A percentile compares a stretch with the other conserved stretches of the same genome.
Evolutionary conservation across 64 coral and sea anemone genomes (phyloP).

Genomic region (Porites australiensis): DNA sequence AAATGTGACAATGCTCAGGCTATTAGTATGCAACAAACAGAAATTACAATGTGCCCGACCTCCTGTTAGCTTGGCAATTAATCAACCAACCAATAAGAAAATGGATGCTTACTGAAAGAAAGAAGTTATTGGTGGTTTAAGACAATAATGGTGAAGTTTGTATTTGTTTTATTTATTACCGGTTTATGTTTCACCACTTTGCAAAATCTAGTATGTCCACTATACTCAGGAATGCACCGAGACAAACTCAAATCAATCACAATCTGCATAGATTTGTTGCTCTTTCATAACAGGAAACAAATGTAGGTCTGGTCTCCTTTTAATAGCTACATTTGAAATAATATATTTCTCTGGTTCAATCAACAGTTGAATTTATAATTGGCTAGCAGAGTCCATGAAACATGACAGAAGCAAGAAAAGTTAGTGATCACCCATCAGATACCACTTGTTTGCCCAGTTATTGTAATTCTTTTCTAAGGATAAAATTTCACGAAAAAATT

Average conservation of each 20-base stretch:
- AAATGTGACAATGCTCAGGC: not conserved
- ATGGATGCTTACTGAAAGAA: not conserved
- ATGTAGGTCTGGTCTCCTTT: conserved; percentile 8
- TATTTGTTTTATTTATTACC: not conserved
- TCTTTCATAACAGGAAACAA: not conserved
- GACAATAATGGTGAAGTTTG: not conserved
- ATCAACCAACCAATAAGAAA: not conserved
- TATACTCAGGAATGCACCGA: too few relatives aligned
- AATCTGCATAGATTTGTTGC: not conserved
- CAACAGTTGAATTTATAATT: conserved; percentile 17
- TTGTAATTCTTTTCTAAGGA: conserved; percentile 26
- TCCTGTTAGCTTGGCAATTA: not conserved
- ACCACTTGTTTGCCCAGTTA: not conserved
- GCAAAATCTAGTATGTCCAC: too few relatives aligned
- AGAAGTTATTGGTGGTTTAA: conserved; percentile 7
- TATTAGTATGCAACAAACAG: not conserved
- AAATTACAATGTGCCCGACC: not conserved
- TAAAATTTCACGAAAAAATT: conserved; percentile 12
- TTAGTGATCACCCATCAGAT: too few relatives aligned
- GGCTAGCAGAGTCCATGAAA: conserved; percentile 10
- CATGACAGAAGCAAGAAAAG: not conserved
- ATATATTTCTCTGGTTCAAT: not conserved
- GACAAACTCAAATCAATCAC: too few relatives aligned
- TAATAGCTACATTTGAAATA: conserved; percentile 10
- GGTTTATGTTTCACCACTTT: not conserved